Evolutionary conservation across 2,888 invertebrate species (phyloP), one percentile per base, ranked within the genome.

Genomic region (Drosophila koepferae): DNA sequence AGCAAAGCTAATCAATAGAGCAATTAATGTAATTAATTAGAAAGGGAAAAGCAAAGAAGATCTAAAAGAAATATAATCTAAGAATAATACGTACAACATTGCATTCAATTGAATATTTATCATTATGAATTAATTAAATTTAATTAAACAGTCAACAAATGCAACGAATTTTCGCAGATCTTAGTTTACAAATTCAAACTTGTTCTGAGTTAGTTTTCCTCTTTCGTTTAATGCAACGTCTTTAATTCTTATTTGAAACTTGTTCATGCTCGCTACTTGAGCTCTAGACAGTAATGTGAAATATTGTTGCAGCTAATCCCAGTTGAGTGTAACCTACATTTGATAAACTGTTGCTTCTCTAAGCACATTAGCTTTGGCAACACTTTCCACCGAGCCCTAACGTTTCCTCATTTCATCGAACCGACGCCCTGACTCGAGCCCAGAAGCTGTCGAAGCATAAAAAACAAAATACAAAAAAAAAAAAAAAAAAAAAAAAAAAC

Each of bases 391-490:
- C 23, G 16, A 10, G 54, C 18, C 12, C 34, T 31, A 41, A 20
- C 23, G 28, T 38, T 28, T 38, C 5, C 49, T 12, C 49, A 18
- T 16, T 18, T 23, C 44, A 48, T 34, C 49, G 63, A 66, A 53
- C 48, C 62, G 55, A 58, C 55, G 56, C 53, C 69, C 3, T 18
- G 51, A 51, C 34, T 18, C 18, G 51, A 58, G 63, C 58, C 55
- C 80, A 82, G 72, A 75, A 88, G 75, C 87, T 83, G 87, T 81
- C 87, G 87, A 85, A 79, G 89, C 84, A 83, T 86, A 72, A 81
- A 51, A 4, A n/a, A n/a, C n/a, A n/a, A n/a, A n/a, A n/a, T n/a
- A n/a, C n/a, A n/a, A 49, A 6, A 28, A 28, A 31, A 2, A 49
- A 10, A 28, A 28, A 1, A 28, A 0, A 6, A 28, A n/a, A 76